These are phyloP conservation scores for Henricia sp. DNA, from an alignment of 53 echinoderm and acorn worm species.

Conservation along the genomic window DNA sequence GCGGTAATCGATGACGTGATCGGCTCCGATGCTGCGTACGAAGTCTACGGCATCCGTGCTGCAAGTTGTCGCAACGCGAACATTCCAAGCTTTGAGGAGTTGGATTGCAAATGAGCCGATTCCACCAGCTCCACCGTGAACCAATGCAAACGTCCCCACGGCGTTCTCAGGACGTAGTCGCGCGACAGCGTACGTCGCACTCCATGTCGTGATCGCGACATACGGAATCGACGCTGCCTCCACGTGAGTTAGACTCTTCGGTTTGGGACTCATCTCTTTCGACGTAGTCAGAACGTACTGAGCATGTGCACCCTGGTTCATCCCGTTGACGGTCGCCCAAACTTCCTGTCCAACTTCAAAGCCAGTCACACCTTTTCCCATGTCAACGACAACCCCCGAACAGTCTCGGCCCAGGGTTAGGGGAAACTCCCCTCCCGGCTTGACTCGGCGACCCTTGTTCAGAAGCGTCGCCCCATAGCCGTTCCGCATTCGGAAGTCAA, in stretches of 20 bases:
- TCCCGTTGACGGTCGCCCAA: too few relatives aligned
- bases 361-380: conserved; percentile 60
- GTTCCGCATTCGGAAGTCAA: conserved; percentile 60
- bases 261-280: conserved; percentile 63
- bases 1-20: conserved; percentile 83
- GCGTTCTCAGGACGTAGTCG: conserved; percentile 42
- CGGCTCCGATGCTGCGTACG: conserved; percentile 80
- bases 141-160: conserved; percentile 67
- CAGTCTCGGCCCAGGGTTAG: conserved; percentile 77
- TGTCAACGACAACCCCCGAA: conserved; percentile 75
- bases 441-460: conserved; percentile 7
- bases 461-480: conserved; percentile 58
- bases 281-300: conserved; percentile 68
- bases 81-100: conserved; percentile 88
- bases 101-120: conserved; percentile 84
- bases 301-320: conserved; percentile 69
- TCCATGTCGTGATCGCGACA: conserved; percentile 74
- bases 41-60: conserved; percentile 58
- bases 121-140: conserved; percentile 84
- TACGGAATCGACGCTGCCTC: conserved; percentile 73
- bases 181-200: conserved; percentile 44
- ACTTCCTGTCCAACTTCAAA: conserved; percentile 82
- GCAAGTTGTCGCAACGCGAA: conserved; percentile 91
- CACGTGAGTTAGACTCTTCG: conserved; percentile 44
- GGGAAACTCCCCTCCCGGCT: conserved; percentile 62